Percentiles rank a stretch among this genome's conserved stretches.
Conservation (phyloP, 2,888 invertebrate genomes). For the Lampropteryx suffumata region DNA sequence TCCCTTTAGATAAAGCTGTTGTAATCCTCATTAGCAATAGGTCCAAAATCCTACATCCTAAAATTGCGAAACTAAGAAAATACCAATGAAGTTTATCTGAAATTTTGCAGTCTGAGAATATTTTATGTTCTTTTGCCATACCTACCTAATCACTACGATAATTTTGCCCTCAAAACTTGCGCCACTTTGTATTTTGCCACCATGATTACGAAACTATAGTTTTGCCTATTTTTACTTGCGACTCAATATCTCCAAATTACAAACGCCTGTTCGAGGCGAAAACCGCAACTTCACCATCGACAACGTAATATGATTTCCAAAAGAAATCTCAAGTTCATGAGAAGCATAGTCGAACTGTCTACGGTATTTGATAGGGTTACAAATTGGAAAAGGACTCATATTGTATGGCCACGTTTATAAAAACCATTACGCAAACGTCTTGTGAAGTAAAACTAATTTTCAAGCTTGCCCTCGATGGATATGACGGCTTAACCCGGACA, state of each 20-base stretch:
- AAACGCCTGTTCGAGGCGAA: conserved; percentile 33
- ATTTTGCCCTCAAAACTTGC: conserved; percentile 47
- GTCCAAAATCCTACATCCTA: too few species aligned
- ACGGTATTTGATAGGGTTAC: too few species aligned
- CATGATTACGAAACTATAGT: conserved; percentile 40
- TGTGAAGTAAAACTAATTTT: not conserved
- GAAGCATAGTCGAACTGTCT: too few species aligned
- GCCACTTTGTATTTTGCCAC: conserved; percentile 34
- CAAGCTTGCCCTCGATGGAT: not conserved
- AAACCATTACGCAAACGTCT: too few species aligned
- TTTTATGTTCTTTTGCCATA: too few species aligned
- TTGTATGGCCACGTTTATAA: too few species aligned
- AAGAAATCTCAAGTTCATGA: conserved; percentile 58
- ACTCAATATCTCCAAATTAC: conserved; percentile 40
- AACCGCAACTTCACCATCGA: conserved; percentile 41
- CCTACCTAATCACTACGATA: conserved; percentile 30
- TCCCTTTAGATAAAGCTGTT: not conserved
- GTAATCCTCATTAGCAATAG: too few species aligned
- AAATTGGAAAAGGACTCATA: too few species aligned
- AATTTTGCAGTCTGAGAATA: not conserved
- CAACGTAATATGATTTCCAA: conserved; percentile 40
- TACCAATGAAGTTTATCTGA: too few species aligned
- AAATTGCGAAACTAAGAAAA: too few species aligned
- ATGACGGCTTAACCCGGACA: conserved; percentile 1
- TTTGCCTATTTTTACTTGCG: conserved; percentile 39